Conservation (phyloP, 2,797 vertebrate genomes). For the Syngnathus rostellatus region DNA sequence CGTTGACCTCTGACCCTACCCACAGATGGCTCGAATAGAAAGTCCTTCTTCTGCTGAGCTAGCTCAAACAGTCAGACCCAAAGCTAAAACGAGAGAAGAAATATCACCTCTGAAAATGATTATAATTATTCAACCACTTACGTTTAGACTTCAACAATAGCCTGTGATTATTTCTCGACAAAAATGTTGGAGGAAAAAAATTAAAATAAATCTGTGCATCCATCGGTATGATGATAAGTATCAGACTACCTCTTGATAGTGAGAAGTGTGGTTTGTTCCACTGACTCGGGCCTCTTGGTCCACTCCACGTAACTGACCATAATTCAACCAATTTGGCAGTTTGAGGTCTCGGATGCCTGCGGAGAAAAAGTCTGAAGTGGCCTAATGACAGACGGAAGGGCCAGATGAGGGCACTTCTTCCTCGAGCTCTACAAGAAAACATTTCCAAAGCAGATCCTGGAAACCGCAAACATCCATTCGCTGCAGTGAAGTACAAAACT, state of each 20-base stretch:
- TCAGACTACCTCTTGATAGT: constrained; percentile 78
- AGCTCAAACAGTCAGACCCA: constrained; percentile 39
- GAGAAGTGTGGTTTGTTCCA: constrained; percentile 72
- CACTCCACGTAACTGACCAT: constrained; percentile 75
- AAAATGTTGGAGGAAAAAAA: neutral
- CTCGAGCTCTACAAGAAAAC: constrained; percentile 63
- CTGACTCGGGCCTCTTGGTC: constrained; percentile 67
- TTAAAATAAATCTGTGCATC: neutral
- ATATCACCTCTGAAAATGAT: constrained; percentile 33
- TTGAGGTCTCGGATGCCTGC: constrained; percentile 71
- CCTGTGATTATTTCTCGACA: neutral
- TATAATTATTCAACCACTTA: constrained; percentile 65
- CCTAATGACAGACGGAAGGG: constrained; percentile 65
- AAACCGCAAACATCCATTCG: constrained; percentile 61
- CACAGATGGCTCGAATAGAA: constrained; percentile 65
- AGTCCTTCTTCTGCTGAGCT: constrained; percentile 52
- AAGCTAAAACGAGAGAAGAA: constrained; percentile 55
- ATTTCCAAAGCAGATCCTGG: constrained; percentile 59
- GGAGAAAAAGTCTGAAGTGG: constrained; percentile 71
- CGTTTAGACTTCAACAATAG: constrained; percentile 6
- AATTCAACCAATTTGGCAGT: constrained; percentile 79
- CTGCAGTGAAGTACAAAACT: neutral
- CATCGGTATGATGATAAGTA: constrained; percentile 62
- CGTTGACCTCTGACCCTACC: constrained; percentile 60
- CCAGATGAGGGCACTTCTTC: constrained; percentile 65